Percentiles rank a stretch among this genome's conserved stretches.
phyloP scores from a whole-genome alignment of 2,797 vertebrate species.

The Pantherophis vulpinus region DNA sequence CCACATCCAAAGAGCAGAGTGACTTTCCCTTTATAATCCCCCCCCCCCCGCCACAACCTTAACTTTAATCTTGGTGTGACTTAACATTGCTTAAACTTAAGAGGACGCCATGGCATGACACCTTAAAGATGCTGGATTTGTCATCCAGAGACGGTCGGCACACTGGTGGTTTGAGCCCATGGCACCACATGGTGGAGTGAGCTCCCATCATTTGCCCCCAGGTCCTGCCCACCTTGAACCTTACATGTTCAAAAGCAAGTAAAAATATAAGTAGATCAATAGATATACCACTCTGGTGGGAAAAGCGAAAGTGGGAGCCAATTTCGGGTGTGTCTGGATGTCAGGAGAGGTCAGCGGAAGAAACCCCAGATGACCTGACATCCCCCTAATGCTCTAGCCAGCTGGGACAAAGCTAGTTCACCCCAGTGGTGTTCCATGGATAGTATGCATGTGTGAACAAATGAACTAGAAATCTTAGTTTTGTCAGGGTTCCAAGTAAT shows the following conservation, averaged over 20 bases:
- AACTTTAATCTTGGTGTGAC: neutral
- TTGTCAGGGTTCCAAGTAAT: too few species aligned
- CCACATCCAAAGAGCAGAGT: neutral
- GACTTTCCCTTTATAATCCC: neutral
- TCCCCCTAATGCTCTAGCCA: neutral
- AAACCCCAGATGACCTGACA: neutral
- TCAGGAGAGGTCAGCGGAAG: neutral
- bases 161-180: accelerated
- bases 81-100: neutral
- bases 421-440: neutral
- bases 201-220: neutral
- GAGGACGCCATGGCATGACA: accelerated
- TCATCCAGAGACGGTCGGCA: neutral
- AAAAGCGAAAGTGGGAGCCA: neutral
- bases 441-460: neutral
- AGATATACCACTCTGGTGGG: neutral
- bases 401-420: neutral
- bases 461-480: neutral
- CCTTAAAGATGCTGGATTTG: neutral
- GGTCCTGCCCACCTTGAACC: neutral
- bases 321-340: neutral
- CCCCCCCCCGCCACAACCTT: neutral
- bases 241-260: neutral
- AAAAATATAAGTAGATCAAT: neutral
- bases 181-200: neutral